Percentiles rank a stretch among this genome's conserved stretches.
Evolutionary conservation across 2,888 invertebrate genomes (phyloP).

Genomic region (Nymphalis polychloros): DNA sequence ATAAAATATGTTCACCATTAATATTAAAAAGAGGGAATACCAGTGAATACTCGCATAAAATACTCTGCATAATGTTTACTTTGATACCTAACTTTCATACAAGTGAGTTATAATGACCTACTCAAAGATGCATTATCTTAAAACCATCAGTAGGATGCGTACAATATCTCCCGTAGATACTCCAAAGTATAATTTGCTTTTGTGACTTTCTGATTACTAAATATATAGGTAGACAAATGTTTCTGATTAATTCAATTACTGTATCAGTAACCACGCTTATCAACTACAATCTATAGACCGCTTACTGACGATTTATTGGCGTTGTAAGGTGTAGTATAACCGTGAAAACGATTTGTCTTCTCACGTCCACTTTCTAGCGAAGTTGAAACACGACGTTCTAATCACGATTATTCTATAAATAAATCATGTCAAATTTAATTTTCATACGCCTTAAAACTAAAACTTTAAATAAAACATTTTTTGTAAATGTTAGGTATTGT

Average conservation of each 20-base stretch:
- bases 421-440: neutral
- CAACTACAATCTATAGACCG: slow-evolving; percentile 21
- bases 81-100: too few species aligned
- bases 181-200: slow-evolving; percentile 50
- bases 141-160: slow-evolving; percentile 59
- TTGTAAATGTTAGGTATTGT: too few species aligned
- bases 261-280: slow-evolving; percentile 19
- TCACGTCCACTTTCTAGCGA: slow-evolving; percentile 26
- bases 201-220: slow-evolving; percentile 38
- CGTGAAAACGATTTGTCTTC: slow-evolving; percentile 25
- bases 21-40: too few species aligned
- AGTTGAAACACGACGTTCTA: slow-evolving; percentile 24
- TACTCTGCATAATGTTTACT: neutral
- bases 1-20: too few species aligned
- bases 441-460: neutral
- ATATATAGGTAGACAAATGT: slow-evolving; percentile 22
- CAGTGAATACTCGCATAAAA: neutral
- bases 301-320: slow-evolving; percentile 23
- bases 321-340: neutral
- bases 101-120: neutral
- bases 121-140: slow-evolving; percentile 52
- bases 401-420: slow-evolving; percentile 23
- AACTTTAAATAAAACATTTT: neutral
- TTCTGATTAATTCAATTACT: slow-evolving; percentile 17
- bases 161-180: slow-evolving; percentile 58